Base-by-base conservation (phyloP, 2,113 vertebrate species). In the Diphyllodes magnificus region DNA sequence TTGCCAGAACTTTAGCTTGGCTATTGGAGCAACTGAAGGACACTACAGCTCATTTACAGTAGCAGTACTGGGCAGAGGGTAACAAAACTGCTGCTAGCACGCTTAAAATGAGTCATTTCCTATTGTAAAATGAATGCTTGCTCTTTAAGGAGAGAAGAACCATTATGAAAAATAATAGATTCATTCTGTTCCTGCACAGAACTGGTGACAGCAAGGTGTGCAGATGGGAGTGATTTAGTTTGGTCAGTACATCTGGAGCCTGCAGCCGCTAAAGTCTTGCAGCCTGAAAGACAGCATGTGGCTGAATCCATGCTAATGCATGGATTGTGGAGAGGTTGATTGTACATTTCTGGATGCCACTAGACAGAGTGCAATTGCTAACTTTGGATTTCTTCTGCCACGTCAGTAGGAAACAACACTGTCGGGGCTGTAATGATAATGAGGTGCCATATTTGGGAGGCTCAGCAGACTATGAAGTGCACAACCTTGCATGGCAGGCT, bases 401-500 rank as follows among this genome's bases (percentile, higher is more conserved):
- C 75, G 63, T 79, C 77, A 85, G 80, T 68, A 82, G 88, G 60
- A 81, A 84, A 49, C 85, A 72, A 4, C 25, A 6, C 65, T 82
- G 73, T 63, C 45, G 51, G 85, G 65, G 70, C 77, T 71, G 54
- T 87, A 39, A 76, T 35, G 94, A 65, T 84, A 81, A 93, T 30
- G 86, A 96, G 63, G 66, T 88, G 50, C 89, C 50, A 17, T 47
- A 80, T 54, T 72, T 77, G 68, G 85, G 93, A 93, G 86, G 92
- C 73, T 80, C 86, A 93, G 56, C 35, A 72, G 87, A 93, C 86
- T 93, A 75, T 93, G 86, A 93, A 91, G 88, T 76, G 66, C 82
- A 93, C 83, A 90, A 68, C 82, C 86, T 93, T 92, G 72, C 80
- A 59, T 90, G 93, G 88, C 51, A 92, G 72, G 59, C 93, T 94